Conservation (phyloP, 2,888 invertebrate species). For the Leistus spinibarbis region DNA sequence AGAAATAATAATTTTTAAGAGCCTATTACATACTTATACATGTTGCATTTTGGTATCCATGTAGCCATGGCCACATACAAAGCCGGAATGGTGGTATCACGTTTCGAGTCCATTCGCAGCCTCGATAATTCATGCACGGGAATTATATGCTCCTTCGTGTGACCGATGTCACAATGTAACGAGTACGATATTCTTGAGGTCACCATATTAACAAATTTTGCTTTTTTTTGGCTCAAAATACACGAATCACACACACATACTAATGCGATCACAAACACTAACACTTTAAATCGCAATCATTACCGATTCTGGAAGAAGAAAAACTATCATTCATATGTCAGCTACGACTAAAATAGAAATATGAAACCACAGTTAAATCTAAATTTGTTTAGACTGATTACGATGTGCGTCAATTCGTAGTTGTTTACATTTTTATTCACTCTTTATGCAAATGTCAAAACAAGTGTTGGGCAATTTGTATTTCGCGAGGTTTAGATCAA, state of each 20-base stretch:
- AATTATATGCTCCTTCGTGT: conserved; percentile 55
- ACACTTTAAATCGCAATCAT: neutral
- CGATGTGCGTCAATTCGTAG: neutral
- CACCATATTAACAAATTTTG: conserved; percentile 57
- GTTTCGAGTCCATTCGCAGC: conserved; percentile 62
- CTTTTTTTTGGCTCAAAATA: no score
- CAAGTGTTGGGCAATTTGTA: neutral
- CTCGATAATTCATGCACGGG: conserved; percentile 67
- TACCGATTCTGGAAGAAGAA: neutral
- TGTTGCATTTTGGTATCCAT: conserved; percentile 75
- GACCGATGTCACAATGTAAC: conserved; percentile 67
- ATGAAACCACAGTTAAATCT: neutral
- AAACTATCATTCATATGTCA: neutral
- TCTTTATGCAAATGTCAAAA: neutral
- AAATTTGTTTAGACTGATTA: neutral
- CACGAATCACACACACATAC: neutral
- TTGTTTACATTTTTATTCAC: no score
- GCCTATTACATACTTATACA: conserved; percentile 46
- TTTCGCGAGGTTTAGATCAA: neutral
- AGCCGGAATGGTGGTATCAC: conserved; percentile 68
- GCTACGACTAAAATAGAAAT: neutral
- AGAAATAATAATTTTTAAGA: neutral
- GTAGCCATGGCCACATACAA: conserved; percentile 74
- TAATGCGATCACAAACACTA: neutral
- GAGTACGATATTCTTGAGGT: conserved; percentile 69